A percentile compares a stretch with the other conserved stretches of the same genome.
Evolutionary conservation across 2,888 invertebrate species (phyloP).

Genomic region (Andrena bucephala): DNA sequence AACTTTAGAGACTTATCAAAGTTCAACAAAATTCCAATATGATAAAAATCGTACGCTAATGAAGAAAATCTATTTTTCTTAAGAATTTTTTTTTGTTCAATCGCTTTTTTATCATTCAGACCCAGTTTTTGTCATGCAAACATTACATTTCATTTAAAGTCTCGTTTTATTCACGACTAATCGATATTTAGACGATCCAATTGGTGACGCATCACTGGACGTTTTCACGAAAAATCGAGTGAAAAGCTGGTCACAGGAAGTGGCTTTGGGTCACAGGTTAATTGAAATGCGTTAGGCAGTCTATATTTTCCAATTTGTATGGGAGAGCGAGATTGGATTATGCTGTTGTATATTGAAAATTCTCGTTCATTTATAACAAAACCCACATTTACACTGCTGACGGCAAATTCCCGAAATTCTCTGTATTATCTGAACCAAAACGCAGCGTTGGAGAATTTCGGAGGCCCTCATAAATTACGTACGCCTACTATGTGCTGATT

Average conservation of each 20-base stretch:
- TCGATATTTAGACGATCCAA: not conserved
- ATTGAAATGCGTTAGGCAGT: constrained; percentile 32
- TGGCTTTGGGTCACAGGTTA: constrained; percentile 21
- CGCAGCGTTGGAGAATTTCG: not conserved
- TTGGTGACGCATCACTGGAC: not conserved
- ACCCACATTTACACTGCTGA: not conserved
- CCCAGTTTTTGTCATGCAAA: not conserved
- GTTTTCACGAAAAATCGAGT: constrained; percentile 12
- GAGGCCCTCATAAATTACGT: not conserved
- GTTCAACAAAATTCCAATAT: too few relatives aligned
- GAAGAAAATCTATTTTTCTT: too few relatives aligned
- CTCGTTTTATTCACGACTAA: not conserved
- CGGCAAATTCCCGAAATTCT: constrained; percentile 6
- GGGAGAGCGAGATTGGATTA: constrained; percentile 37
- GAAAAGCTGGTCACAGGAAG: constrained; percentile 12
- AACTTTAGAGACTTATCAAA: too few relatives aligned
- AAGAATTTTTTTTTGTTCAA: too few relatives aligned
- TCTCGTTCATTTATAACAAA: constrained; percentile 23
- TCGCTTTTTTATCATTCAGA: not conserved
- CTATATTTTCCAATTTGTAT: constrained; percentile 31
- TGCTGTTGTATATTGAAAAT: constrained; percentile 16
- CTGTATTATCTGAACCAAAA: not conserved
- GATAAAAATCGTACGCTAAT: too few relatives aligned
- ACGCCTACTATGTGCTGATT: not conserved
- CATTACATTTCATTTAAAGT: not conserved